Conservation (phyloP, 2,888 invertebrate species). For the Metallyticus violacea region DNA sequence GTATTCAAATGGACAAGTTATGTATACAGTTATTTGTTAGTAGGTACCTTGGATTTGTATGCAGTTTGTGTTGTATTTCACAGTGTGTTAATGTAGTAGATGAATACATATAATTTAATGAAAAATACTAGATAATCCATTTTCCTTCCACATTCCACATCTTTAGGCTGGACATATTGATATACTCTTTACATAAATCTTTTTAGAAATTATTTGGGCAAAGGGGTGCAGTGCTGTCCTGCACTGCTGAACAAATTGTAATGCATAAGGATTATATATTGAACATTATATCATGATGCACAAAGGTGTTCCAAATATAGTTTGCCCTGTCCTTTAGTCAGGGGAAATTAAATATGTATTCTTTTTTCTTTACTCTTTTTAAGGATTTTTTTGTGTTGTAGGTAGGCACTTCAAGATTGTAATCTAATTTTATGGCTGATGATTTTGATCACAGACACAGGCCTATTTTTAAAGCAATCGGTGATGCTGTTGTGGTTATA, state of each 20-base stretch:
- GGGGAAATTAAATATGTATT: neutral
- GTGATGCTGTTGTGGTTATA: neutral
- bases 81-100: neutral
- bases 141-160: neutral
- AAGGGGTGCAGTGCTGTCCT: neutral
- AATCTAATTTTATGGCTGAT: neutral
- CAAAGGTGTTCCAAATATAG: neutral
- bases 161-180: neutral
- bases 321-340: neutral
- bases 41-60: neutral
- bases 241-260: neutral
- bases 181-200: neutral
- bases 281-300: neutral
- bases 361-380: too few species aligned
- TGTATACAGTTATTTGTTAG: neutral
- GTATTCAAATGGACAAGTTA: neutral
- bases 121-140: neutral
- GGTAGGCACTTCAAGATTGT: neutral
- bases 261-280: neutral
- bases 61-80: neutral
- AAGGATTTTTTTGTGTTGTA: neutral
- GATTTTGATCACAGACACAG: neutral
- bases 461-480: neutral
- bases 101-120: neutral
- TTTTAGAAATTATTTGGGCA: too few species aligned